Evolutionary conservation across 1,140 invertebrate species (phyloP).

Genomic region (Drosophila nannoptera): DNA sequence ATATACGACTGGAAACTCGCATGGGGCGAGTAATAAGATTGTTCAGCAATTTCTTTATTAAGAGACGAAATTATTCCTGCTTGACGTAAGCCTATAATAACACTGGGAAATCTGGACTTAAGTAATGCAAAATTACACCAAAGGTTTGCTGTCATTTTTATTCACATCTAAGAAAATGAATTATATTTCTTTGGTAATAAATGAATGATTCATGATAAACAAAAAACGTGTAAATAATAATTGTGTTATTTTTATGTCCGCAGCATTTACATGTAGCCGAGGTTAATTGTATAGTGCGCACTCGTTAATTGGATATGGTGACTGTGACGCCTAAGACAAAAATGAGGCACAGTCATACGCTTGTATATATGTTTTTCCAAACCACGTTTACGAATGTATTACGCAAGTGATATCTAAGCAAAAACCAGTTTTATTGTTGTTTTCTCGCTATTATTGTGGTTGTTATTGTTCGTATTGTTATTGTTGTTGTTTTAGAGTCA

Average conservation of each 20-base stretch:
- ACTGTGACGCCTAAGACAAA: slow-evolving; percentile 21
- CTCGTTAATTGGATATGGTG: slow-evolving; percentile 66
- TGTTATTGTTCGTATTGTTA: slow-evolving; percentile 12
- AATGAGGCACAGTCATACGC: slow-evolving; percentile 7
- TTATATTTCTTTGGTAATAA: slow-evolving; percentile 30
- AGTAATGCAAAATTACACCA: slow-evolving; percentile 32
- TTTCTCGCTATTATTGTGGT: background rate
- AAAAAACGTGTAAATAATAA: background rate
- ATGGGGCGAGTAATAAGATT: background rate
- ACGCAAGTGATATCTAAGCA: slow-evolving; percentile 51
- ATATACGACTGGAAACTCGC: slow-evolving; percentile 7
- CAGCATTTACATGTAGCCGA: slow-evolving; percentile 58
- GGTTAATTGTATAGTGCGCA: slow-evolving; percentile 66
- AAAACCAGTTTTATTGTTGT: slow-evolving; percentile 59
- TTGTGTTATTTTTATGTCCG: slow-evolving; percentile 23
- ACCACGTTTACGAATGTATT: slow-evolving; percentile 59
- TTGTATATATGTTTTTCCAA: slow-evolving; percentile 31
- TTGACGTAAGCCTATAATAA: slow-evolving; percentile 32
- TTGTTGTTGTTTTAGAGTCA: slow-evolving; percentile 59
- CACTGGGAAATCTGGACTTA: slow-evolving; percentile 21
- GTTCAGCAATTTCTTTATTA: slow-evolving; percentile 35
- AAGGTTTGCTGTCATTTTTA: slow-evolving; percentile 21
- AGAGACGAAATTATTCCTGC: slow-evolving; percentile 40
- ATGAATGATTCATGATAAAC: slow-evolving; percentile 54
- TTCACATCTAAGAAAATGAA: slow-evolving; percentile 21